Evolutionary conservation across 2,797 vertebrate species (phyloP).

Genomic region (Takifugu ocellatus): DNA sequence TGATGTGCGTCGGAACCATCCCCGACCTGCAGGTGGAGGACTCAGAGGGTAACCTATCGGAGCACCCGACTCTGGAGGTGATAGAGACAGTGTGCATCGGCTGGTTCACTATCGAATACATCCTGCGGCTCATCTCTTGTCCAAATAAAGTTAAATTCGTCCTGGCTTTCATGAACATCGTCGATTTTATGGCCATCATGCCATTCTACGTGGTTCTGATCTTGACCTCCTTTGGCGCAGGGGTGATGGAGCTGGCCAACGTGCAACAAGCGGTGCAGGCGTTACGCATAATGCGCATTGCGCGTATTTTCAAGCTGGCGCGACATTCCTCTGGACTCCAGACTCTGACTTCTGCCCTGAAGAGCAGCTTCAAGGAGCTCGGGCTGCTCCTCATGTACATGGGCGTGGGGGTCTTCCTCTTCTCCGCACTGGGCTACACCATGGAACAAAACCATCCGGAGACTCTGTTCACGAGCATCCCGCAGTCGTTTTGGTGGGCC

Average conservation of each 20-base stretch:
- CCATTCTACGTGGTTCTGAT: conserved; percentile 92
- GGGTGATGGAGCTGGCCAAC: conserved; percentile 90
- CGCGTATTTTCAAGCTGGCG: conserved; percentile 94
- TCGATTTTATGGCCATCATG: conserved; percentile 94
- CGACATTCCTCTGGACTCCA: conserved; percentile 94
- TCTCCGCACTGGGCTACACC: conserved; percentile 95
- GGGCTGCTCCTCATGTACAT: conserved; percentile 96
- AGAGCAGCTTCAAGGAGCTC: conserved; percentile 94
- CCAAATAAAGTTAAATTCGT: conserved; percentile 88
- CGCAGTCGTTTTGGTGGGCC: conserved; percentile 99
- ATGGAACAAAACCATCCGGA: conserved; percentile 96
- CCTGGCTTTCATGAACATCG: conserved; percentile 92
- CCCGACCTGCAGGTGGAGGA: conserved; percentile 91
- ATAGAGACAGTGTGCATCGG: conserved; percentile 94
- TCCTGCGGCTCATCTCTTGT: conserved; percentile 86
- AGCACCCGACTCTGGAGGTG: conserved; percentile 89
- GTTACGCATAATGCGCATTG: conserved; percentile 93
- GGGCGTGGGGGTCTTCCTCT: conserved; percentile 95
- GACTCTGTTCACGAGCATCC: conserved; percentile 97
- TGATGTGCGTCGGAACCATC: conserved; percentile 95
- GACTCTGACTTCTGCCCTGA: conserved; percentile 93
- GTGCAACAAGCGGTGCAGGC: conserved; percentile 97
- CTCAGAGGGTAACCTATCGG: conserved; percentile 80
- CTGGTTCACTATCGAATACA: conserved; percentile 94
- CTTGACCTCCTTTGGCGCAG: conserved; percentile 86